Evolutionary conservation across 2,888 invertebrate genomes (phyloP), one percentile per base, ranked within the genome.

Genomic region (Cabera pusaria): DNA sequence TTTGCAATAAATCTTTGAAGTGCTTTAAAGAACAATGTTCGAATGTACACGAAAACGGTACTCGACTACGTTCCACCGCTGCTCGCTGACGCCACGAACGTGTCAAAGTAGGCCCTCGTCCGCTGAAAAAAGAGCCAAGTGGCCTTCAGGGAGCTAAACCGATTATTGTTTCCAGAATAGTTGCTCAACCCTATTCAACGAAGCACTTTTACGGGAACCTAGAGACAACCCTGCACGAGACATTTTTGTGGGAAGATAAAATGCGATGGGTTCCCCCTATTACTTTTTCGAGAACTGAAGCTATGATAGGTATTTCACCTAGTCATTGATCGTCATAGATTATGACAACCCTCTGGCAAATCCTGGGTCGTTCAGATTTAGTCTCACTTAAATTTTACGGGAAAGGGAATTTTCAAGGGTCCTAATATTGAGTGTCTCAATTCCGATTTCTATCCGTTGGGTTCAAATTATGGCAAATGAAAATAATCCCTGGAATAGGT

Each of bases 31-130:
- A 18, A 31, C 20, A 34, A 21, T 31, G 22, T 42, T 31, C 22
- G 18, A 17, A 20, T 23, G 22, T 20, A 18, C 27, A 27, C 12
- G 23, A 24, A 32, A 26, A 29, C 7, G 19, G 16, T 16, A 26
- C 38, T 41, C 7, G 24, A 43, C 35, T 28, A 20, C 29, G 28
- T 35, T 39, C 27, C 22, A 26, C 7, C 29, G 50, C 45, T 48
- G 51, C 26, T n/a, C 29, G 50, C 45, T 48, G 51, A 48, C 43
- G 24, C 7, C 22, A 32, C 22, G 39, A 38, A 44, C 54, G 52
- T 52, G 54, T 42, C 32, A 38, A 49, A 49, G 52, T 49, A 45
- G 35, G 29, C 33, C 18, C 40, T 41, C 34, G 23, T 31, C 36
- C 37, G 26, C 21, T 18, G 25, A 23, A 31, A 19, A 39, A 32